A percentile compares a stretch with the other conserved stretches of the same genome.
Conservation (phyloP, 2,888 invertebrate genomes). For the Tromatobia lineatoria region DNA sequence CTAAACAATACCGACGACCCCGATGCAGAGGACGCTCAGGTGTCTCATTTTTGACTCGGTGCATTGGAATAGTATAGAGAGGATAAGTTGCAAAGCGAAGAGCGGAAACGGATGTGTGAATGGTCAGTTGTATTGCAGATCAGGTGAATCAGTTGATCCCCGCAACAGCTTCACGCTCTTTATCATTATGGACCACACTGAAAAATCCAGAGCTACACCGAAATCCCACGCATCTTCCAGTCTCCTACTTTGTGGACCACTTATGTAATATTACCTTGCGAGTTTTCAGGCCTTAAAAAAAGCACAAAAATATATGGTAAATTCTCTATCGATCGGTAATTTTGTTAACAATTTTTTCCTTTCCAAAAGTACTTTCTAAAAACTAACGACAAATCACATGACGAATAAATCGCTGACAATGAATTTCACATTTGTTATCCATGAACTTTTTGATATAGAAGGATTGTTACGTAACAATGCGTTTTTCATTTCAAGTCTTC, state of each 20-base stretch:
- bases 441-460: too few species aligned
- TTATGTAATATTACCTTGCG: background rate
- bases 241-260: background rate
- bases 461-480: too few species aligned
- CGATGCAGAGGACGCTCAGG: conserved; percentile 13
- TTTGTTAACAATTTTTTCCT: background rate
- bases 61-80: background rate
- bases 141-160: conserved; percentile 26
- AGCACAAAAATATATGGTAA: too few species aligned
- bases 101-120: background rate
- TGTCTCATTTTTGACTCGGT: background rate
- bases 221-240: conserved; percentile 9
- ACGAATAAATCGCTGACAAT: too few species aligned
- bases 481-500: too few species aligned
- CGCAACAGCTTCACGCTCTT: background rate
- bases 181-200: background rate
- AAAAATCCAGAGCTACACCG: background rate
- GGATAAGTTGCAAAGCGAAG: background rate
- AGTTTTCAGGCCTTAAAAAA: too few species aligned
- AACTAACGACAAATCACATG: too few species aligned
- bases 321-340: background rate
- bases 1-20: conserved; percentile 3
- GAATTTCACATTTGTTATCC: too few species aligned
- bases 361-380: too few species aligned
- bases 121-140: conserved; percentile 9